These are phyloP conservation scores for Lipotes vexillifer DNA, from an alignment of 2,113 vertebrate species.

Conservation along the genomic window DNA sequence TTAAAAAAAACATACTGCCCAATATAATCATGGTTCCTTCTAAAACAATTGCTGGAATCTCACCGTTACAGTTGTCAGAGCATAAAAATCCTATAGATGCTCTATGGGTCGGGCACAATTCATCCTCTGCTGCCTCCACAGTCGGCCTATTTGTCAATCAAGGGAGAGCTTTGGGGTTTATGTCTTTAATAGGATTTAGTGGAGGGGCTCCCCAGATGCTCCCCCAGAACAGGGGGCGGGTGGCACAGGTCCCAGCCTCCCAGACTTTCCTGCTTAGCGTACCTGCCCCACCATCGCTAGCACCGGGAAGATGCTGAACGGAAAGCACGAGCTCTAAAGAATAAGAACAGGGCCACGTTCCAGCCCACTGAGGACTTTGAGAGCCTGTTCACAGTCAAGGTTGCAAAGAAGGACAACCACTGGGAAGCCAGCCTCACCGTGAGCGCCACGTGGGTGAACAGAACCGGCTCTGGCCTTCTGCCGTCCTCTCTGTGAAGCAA, in stretches of 20 bases:
- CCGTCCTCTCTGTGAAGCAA: neutral
- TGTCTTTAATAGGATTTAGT: neutral
- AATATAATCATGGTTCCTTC: constrained; percentile 69
- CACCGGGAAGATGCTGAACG: neutral
- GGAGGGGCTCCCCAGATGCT: neutral
- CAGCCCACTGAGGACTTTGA: neutral
- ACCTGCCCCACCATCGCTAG: neutral
- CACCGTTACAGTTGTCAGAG: constrained; percentile 7
- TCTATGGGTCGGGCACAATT: neutral
- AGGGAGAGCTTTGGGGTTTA: neutral
- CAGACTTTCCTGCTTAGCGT: neutral
- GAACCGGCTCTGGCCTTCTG: neutral
- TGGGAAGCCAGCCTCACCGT: neutral
- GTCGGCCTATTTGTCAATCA: rapidly evolving
- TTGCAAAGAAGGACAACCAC: neutral
- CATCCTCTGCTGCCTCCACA: neutral
- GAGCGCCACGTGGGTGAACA: neutral
- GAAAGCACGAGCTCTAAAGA: neutral
- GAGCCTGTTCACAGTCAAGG: neutral
- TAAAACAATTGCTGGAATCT: constrained; percentile 65
- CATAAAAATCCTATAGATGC: constrained; percentile 12
- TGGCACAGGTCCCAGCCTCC: neutral
- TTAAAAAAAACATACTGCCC: constrained; percentile 64
- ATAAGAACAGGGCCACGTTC: rapidly evolving
- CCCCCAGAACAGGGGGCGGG: neutral